These are phyloP conservation scores for Hipparchia sbordonii DNA, from an alignment of 2,888 invertebrate species.

Conservation along the genomic window DNA sequence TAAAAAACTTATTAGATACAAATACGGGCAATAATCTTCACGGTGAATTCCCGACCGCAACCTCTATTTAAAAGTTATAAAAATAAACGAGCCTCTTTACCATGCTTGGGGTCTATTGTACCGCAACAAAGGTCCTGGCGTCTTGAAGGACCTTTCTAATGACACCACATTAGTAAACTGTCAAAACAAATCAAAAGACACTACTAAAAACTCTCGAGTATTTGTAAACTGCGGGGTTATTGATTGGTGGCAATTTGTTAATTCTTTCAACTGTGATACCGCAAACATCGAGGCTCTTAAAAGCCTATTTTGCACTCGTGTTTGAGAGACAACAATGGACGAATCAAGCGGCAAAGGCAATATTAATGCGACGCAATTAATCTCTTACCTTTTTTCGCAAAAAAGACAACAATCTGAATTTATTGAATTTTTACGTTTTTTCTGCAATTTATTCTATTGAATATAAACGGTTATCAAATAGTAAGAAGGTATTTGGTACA, in stretches of 20 bases:
- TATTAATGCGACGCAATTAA: conserved; percentile 55
- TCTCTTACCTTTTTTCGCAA: conserved; percentile 41
- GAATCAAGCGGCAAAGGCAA: conserved; percentile 51
- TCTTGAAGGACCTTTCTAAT: conserved; percentile 68
- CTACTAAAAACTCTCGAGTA: conserved; percentile 59
- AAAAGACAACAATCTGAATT: background rate
- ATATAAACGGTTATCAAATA: no score
- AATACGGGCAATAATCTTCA: conserved; percentile 59
- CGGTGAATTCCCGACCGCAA: conserved; percentile 69
- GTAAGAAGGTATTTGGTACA: no score
- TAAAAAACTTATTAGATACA: conserved; percentile 46
- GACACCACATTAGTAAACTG: conserved; percentile 79
- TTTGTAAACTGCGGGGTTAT: conserved; percentile 64
- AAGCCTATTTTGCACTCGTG: conserved; percentile 62
- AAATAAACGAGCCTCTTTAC: conserved; percentile 79
- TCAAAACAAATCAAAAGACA: conserved; percentile 80
- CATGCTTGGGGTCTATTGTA: conserved; percentile 67
- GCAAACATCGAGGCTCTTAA: conserved; percentile 60
- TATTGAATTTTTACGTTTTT: no score
- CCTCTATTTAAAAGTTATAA: conserved; percentile 75
- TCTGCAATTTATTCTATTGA: no score
- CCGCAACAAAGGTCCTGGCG: conserved; percentile 57
- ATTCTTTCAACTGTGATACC: conserved; percentile 65
- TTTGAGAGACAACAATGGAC: conserved; percentile 55
- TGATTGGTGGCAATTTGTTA: conserved; percentile 77